phyloP scores from a whole-genome alignment of 2,888 invertebrate species.

The Euphydryas editha region DNA sequence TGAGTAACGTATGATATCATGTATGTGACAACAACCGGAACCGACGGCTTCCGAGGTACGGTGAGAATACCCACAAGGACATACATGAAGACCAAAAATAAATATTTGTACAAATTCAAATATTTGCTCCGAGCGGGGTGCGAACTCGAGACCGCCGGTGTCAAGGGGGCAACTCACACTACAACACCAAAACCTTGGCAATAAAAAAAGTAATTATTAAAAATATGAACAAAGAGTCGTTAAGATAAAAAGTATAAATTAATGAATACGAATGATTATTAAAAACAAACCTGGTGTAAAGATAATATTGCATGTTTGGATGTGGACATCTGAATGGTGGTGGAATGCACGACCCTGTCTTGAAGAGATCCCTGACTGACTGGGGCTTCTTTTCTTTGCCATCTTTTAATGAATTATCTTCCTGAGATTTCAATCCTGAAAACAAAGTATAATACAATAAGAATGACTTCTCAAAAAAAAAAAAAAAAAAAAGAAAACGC shows the following conservation, averaged over 20 bases:
- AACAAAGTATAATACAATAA: constrained; percentile 8
- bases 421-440: constrained; percentile 73
- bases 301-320: constrained; percentile 91
- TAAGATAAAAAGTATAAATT: not conserved
- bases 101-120: too few species aligned
- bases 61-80: too few species aligned
- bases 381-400: constrained; percentile 77
- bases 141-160: too few species aligned
- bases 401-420: constrained; percentile 49
- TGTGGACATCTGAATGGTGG: constrained; percentile 93
- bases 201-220: not conserved
- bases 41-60: too few species aligned
- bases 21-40: too few species aligned
- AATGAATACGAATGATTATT: not conserved
- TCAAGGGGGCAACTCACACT: too few species aligned
- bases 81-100: too few species aligned
- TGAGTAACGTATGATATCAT: too few species aligned
- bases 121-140: too few species aligned
- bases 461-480: not conserved
- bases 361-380: constrained; percentile 87
- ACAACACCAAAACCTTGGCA: too few species aligned
- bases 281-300: constrained; percentile 88
- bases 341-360: constrained; percentile 91
- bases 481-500: not conserved
- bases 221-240: not conserved